Conservation (phyloP, 2,888 invertebrate species). For the Arge pagana region DNA sequence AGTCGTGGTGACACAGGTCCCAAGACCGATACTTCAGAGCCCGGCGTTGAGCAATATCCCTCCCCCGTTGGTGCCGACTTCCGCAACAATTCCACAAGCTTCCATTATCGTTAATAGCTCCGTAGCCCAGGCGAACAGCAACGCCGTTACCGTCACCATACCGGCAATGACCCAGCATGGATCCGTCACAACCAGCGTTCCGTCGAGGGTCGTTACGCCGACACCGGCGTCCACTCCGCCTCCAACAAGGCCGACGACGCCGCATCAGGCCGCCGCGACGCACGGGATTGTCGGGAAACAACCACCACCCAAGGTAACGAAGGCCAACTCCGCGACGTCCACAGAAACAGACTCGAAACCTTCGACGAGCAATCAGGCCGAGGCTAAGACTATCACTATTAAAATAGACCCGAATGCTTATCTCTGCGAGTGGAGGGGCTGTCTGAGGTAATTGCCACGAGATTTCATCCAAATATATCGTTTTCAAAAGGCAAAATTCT, state of each 20-base stretch:
- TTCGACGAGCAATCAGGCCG: slow-evolving; percentile 38
- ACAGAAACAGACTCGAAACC: slow-evolving; percentile 44
- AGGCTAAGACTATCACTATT: slow-evolving; percentile 53
- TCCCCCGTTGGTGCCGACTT: slow-evolving; percentile 55
- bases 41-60: slow-evolving; percentile 60
- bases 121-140: slow-evolving; percentile 45
- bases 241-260: slow-evolving; percentile 61
- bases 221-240: slow-evolving; percentile 54
- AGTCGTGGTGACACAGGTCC: slow-evolving; percentile 67
- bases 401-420: slow-evolving; percentile 55
- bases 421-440: slow-evolving; percentile 93
- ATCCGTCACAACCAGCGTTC: slow-evolving; percentile 46
- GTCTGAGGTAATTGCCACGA: slow-evolving; percentile 62
- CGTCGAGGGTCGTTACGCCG: slow-evolving; percentile 51
- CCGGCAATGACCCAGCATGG: slow-evolving; percentile 51
- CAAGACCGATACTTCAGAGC: slow-evolving; percentile 61
- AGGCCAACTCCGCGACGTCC: slow-evolving; percentile 46
- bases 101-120: slow-evolving; percentile 53
- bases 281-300: slow-evolving; percentile 38
- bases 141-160: slow-evolving; percentile 50
- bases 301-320: slow-evolving; percentile 42
- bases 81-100: slow-evolving; percentile 50
- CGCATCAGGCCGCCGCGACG: slow-evolving; percentile 55
- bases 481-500: neutral
- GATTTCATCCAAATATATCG: neutral